Evolutionary conservation across 2,113 vertebrate genomes (phyloP), one percentile per base, ranked within the genome.

Genomic region (Regulus satrapa): DNA sequence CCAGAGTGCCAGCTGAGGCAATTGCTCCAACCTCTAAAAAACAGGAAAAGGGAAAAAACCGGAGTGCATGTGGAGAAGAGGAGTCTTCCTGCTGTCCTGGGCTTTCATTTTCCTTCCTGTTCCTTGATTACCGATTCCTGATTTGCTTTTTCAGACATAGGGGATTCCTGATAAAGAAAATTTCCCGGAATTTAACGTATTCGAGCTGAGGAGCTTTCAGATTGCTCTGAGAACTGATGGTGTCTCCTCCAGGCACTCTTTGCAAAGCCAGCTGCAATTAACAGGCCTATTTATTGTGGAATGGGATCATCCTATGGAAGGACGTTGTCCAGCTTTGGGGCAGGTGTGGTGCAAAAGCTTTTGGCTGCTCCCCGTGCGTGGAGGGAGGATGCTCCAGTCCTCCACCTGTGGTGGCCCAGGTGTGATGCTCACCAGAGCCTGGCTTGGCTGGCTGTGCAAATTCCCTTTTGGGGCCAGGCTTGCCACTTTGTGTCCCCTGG

Each of bases 371-470:
- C 28, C 28, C 6, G 0, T 3, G 7, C 1, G 0, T 48, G 36
- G n/a, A 31, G 75, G 43, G 45, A 49, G 40, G 58, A 41, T 64
- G 28, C 58, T 63, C 18, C 1, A 1, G 23, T 36, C 36, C 28
- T 79, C 12, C 1, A 1, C 43, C 24, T 67, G 21, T 1, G 1
- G 12, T 13, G 66, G 14, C 18, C 74, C 48, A 25, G 66, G 38
- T 61, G 14, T 10, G 62, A 12, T 68, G 34, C n/a, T 52, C 3
- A 0, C 62, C 48, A 75, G 32, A 62, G 23, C 40, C 51, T 71
- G 1, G 1, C 29, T 84, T 49, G 68, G 7, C 41, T 88, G 0
- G 0, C 32, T 24, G 18, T 54, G 17, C 17, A 20, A 0, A 20
- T 73, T 89, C 69, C 45, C 36, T 89, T 82, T 85, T 4, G 20